Evolutionary conservation across 2,888 invertebrate species (phyloP).

Genomic region (Drosophila incognita): DNA sequence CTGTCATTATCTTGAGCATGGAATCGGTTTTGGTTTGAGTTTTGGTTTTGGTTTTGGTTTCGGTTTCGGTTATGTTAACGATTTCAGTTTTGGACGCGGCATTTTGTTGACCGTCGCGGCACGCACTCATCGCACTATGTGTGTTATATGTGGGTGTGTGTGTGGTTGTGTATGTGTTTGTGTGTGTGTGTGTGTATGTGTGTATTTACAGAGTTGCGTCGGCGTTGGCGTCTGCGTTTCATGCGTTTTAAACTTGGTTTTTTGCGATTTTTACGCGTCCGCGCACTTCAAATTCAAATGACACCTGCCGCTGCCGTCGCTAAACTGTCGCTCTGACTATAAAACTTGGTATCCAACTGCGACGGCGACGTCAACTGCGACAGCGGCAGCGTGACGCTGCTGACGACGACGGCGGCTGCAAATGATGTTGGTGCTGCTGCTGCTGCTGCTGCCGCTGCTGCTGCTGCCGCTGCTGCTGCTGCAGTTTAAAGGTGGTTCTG

Average conservation of each 20-base stretch:
- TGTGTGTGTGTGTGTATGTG: conserved; percentile 10
- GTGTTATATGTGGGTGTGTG: conserved; percentile 7
- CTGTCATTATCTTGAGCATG: conserved; percentile 71
- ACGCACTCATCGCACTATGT: conserved; percentile 58
- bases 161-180: conserved; percentile 6
- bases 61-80: conserved; percentile 20
- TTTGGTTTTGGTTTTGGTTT: conserved; percentile 31
- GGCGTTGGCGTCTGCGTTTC: conserved; percentile 31
- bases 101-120: conserved; percentile 63
- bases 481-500: conserved; percentile 15
- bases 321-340: conserved; percentile 65
- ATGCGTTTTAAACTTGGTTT: conserved; percentile 43
- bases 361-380: conserved; percentile 37
- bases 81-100: conserved; percentile 22
- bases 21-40: conserved; percentile 54
- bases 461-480: conserved; percentile 23
- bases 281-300: conserved; percentile 75
- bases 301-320: conserved; percentile 79
- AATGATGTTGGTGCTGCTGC: conserved; percentile 25
- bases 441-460: conserved; percentile 11
- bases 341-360: conserved; percentile 56
- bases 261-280: conserved; percentile 49
- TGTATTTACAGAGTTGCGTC: conserved; percentile 21
- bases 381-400: conserved; percentile 33
- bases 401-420: conserved; percentile 11